phyloP scores from a whole-genome alignment of 2,797 vertebrate species.

The Perodicticus potto region DNA sequence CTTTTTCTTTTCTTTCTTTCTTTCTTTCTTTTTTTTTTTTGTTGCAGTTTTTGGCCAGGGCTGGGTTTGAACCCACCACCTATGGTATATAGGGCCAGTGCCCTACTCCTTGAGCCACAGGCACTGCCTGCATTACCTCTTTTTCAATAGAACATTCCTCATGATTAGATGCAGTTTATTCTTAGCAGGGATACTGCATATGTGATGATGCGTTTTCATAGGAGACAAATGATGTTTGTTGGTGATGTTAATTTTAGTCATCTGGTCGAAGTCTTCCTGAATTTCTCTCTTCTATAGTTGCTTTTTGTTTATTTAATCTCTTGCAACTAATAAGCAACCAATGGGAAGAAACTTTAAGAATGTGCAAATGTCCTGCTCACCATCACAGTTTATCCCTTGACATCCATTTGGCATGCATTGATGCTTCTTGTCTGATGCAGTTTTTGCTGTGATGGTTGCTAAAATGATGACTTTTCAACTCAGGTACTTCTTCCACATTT shows the following conservation, averaged over 20 bases:
- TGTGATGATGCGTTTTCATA: background rate
- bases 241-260: conserved; percentile 11
- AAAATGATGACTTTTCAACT: background rate
- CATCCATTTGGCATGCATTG: background rate
- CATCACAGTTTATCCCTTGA: background rate
- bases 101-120: too few relatives aligned
- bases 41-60: too few relatives aligned
- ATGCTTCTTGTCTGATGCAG: background rate
- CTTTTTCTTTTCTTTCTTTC: background rate
- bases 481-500: background rate
- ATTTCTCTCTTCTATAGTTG: background rate
- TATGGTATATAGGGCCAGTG: too few relatives aligned
- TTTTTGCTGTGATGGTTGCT: background rate
- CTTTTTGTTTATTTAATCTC: background rate
- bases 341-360: background rate
- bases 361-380: background rate
- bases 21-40: too few relatives aligned
- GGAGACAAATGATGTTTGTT: background rate
- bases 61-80: too few relatives aligned
- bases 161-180: background rate
- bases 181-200: background rate
- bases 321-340: background rate
- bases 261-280: background rate
- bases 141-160: background rate
- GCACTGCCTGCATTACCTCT: too few relatives aligned